Base-by-base conservation (phyloP, 2,113 vertebrate genomes). In the Typhlomys cinereus region DNA sequence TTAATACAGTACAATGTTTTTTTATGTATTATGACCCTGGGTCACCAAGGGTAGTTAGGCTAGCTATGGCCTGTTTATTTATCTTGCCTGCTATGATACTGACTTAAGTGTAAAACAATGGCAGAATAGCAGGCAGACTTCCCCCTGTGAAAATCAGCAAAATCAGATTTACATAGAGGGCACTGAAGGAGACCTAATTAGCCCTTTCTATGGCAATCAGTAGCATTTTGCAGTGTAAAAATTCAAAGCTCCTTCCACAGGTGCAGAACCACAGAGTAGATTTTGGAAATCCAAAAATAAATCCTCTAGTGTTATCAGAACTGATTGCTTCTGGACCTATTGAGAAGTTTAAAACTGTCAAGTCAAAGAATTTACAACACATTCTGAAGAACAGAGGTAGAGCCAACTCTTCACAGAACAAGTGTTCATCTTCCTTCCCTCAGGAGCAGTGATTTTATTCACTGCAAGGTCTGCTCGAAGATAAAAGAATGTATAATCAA, bases 171-270 rank as follows among this genome's bases (percentile, higher is more conserved):
- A 61, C 25, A 64, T 71, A 79, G 89, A 39, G 64, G 59, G 27
- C 80, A 48, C 34, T 52, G 66, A 82, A 93, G 31, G 74, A 81
- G 1, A 69, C 57, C 36, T 69, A 69, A 54, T 89, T 74, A 91
- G 85, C 71, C 80, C 84, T 95, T 93, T 67, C 67, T 34, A 25
- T 54, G 48, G 82, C 89, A 82, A 52, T 94, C 73, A 66, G 73
- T 82, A 90, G 88, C 81, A 46, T 34, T 44, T 66, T 88, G 61
- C 57, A 54, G 34, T 46, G 44, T 41, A 59, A 88, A 85, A 82
- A 10, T 66, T 90, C 69, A 66, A 79, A 91, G 62, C n/a, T 36
- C 84, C 67, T 69, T 67, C 36, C 70, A 70, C 23, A 50, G 23
- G 36, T 50, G 52, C 64, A 79, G 83, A 87, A 81, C 48, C 15